A percentile compares a stretch with the other conserved stretches of the same genome.
These are phyloP conservation scores for Laticauda colubrina DNA, from an alignment of 2,113 vertebrate genomes.

Conservation along the genomic window DNA sequence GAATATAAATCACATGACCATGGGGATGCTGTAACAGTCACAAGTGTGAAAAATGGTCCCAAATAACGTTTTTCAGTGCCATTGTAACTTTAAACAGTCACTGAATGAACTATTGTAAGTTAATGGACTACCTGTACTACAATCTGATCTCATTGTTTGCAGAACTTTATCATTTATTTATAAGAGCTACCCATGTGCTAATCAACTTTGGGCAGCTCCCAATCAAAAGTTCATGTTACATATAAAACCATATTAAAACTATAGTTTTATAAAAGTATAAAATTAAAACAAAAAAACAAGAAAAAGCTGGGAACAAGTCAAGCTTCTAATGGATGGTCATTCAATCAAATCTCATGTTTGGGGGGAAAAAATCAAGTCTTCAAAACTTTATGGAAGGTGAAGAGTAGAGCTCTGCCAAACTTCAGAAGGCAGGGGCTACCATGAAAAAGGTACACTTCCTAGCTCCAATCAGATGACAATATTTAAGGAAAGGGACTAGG, in stretches of 20 bases:
- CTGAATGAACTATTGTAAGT: too few relatives aligned
- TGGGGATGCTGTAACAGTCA: too few relatives aligned
- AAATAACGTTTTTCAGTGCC: too few relatives aligned
- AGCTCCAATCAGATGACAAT: background rate
- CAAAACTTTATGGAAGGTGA: background rate
- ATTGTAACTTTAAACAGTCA: too few relatives aligned
- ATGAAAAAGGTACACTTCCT: background rate
- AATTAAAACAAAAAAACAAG: background rate
- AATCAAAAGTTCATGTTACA: background rate
- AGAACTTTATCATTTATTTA: background rate
- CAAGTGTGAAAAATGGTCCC: too few relatives aligned
- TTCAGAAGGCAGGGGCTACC: background rate
- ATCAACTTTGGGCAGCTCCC: background rate
- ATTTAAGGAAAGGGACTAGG: background rate
- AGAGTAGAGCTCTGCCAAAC: background rate
- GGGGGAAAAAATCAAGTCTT: background rate
- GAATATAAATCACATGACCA: too few relatives aligned
- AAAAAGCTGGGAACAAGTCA: background rate
- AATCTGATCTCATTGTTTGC: background rate
- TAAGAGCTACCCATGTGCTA: background rate
- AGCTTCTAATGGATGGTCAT: background rate
- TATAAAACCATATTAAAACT: background rate
- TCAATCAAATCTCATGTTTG: background rate
- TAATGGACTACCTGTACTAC: background rate
- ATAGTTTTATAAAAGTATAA: background rate